Conservation (phyloP, 2,113 vertebrate genomes). For the Sinocyclocheilus rhinocerous region DNA sequence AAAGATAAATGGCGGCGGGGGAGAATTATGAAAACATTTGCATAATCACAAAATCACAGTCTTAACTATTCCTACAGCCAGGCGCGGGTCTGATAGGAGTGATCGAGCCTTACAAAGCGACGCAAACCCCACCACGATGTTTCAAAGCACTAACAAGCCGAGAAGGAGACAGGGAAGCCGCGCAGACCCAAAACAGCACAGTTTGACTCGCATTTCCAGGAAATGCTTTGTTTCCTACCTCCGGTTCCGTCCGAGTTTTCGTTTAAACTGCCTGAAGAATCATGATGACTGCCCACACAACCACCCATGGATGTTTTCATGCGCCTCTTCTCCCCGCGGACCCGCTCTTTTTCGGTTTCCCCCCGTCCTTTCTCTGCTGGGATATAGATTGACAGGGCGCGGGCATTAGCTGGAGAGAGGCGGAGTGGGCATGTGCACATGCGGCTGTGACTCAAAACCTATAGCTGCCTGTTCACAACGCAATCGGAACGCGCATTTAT, state of each 20-base stretch:
- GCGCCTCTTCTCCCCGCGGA: conserved; percentile 69
- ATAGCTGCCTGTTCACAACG: too few relatives aligned
- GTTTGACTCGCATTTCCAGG: conserved; percentile 23
- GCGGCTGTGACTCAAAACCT: neutral
- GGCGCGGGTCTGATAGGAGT: neutral
- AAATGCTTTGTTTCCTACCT: conserved; percentile 75
- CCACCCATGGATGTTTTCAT: conserved; percentile 91
- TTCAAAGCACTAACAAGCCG: conserved; percentile 55
- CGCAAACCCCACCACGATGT: conserved; percentile 18
- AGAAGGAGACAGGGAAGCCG: conserved; percentile 45
- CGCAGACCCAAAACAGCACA: conserved; percentile 33
- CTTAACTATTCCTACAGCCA: conserved; percentile 7
- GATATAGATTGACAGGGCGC: conserved; percentile 58
- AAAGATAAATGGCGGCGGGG: conserved; percentile 34
- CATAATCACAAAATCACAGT: conserved; percentile 23
- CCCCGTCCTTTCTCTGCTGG: conserved; percentile 53
- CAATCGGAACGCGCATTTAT: too few relatives aligned
- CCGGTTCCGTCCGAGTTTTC: conserved; percentile 95
- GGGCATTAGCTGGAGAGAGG: conserved; percentile 63
- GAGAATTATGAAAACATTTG: conserved; percentile 15
- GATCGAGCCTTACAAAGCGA: neutral
- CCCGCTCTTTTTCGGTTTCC: conserved; percentile 55
- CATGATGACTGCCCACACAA: conserved; percentile 97
- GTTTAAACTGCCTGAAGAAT: conserved; percentile 96
- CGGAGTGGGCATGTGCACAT: conserved; percentile 54